phyloP scores from a whole-genome alignment of 2,888 invertebrate genomes.

The Odiellus spinosus region DNA sequence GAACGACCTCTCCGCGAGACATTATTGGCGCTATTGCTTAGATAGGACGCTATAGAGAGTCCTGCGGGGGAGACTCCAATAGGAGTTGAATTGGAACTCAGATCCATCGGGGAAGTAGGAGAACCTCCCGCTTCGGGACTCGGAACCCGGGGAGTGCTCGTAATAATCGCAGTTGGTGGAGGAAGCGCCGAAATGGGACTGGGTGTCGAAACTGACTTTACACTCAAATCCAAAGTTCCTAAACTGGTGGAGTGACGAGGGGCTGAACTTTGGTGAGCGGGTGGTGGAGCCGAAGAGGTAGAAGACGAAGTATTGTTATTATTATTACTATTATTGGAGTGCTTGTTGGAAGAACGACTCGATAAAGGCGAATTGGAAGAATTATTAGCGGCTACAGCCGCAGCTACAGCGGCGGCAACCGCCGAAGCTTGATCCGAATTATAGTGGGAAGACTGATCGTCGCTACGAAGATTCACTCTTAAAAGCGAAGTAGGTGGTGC shows the following conservation, averaged over 20 bases:
- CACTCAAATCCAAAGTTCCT: conserved; percentile 17
- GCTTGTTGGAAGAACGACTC: background rate
- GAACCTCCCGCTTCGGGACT: conserved; percentile 6
- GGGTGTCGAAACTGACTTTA: conserved; percentile 13
- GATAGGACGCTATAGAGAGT: too few species aligned
- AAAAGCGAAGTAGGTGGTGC: conserved; percentile 10
- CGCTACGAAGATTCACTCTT: conserved; percentile 11
- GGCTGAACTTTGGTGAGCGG: conserved; percentile 20
- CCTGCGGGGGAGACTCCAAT: background rate
- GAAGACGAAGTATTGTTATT: background rate
- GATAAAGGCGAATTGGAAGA: too few species aligned
- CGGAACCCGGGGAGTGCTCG: conserved; percentile 4
- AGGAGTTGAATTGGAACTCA: conserved; percentile 8
- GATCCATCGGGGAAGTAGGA: conserved; percentile 19
- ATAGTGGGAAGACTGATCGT: conserved; percentile 11
- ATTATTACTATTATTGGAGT: background rate
- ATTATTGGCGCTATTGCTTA: too few species aligned
- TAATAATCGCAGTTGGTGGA: conserved; percentile 8
- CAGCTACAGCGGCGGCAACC: conserved; percentile 10
- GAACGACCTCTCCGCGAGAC: background rate
- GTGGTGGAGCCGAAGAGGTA: conserved; percentile 15
- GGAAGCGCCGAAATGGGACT: conserved; percentile 13
- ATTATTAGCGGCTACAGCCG: conserved; percentile 5
- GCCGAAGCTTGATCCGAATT: conserved; percentile 4
- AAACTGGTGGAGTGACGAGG: conserved; percentile 10